phyloP scores from a whole-genome alignment of 2,888 invertebrate species.

The Mesorhabditis belari region DNA sequence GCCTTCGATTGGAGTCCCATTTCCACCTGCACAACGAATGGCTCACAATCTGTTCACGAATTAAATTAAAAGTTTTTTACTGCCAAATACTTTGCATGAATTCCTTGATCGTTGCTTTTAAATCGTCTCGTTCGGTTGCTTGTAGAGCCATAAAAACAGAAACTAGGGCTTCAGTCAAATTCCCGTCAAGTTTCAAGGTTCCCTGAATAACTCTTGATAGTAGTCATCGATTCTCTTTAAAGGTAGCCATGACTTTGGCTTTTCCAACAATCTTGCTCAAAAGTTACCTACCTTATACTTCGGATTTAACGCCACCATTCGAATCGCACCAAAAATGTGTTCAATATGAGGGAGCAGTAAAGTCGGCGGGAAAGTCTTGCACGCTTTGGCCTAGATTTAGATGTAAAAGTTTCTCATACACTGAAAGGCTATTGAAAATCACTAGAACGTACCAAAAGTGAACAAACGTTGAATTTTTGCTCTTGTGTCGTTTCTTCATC shows the following conservation, averaged over 20 bases:
- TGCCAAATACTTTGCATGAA: too few relatives aligned
- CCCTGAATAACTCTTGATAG: too few relatives aligned
- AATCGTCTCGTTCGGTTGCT: too few relatives aligned
- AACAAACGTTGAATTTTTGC: not conserved
- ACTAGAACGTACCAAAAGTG: not conserved
- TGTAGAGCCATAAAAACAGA: too few relatives aligned
- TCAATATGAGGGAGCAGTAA: not conserved
- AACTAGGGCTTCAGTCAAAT: too few relatives aligned
- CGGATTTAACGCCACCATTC: not conserved
- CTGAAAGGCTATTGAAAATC: not conserved
- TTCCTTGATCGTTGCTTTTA: too few relatives aligned
- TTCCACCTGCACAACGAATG: constrained; percentile 48
- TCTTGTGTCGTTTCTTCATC: not conserved
- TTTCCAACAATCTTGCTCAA: too few relatives aligned
- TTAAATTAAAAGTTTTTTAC: too few relatives aligned
- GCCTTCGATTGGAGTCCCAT: constrained; percentile 41
- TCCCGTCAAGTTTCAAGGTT: too few relatives aligned
- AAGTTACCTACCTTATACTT: not conserved
- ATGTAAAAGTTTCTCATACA: too few relatives aligned
- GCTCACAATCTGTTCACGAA: constrained; percentile 54
- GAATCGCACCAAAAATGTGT: not conserved
- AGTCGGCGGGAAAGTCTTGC: not conserved
- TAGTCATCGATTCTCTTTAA: too few relatives aligned
- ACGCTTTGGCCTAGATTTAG: not conserved
- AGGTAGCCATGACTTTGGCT: too few relatives aligned